Percentiles rank a stretch among this genome's conserved stretches.
phyloP scores from a whole-genome alignment of 1,140 invertebrate species.

The Megalonaias nervosa region DNA sequence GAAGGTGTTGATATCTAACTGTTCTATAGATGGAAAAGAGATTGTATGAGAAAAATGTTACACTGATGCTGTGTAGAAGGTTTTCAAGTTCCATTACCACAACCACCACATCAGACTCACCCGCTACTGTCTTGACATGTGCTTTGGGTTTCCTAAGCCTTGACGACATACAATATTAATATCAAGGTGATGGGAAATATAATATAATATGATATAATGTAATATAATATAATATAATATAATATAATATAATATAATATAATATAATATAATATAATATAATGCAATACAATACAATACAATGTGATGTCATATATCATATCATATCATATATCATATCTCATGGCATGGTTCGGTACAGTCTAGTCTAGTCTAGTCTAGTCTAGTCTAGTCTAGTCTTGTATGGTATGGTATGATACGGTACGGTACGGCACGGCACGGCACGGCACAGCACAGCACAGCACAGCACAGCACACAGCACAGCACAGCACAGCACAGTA shows the following conservation, averaged over 20 bases:
- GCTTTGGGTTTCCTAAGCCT: no score
- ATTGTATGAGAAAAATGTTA: no score
- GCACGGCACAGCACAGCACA: slow-evolving; percentile 14
- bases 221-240: slow-evolving; percentile 48
- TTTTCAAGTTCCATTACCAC: no score
- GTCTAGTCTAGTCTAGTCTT: slow-evolving; percentile 36
- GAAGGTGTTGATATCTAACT: no score
- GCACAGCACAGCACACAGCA: slow-evolving; percentile 3
- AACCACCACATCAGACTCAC: no score
- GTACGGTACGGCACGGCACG: slow-evolving; percentile 37
- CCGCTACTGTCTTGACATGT: no score
- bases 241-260: slow-evolving; percentile 49
- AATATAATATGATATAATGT: slow-evolving; percentile 40
- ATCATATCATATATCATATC: slow-evolving; percentile 38
- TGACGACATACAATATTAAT: neutral
- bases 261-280: slow-evolving; percentile 50
- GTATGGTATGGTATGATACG: slow-evolving; percentile 28
- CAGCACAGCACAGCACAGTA: slow-evolving; percentile 38
- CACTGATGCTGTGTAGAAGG: no score
- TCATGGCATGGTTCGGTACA: slow-evolving; percentile 35
- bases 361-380: slow-evolving; percentile 37
- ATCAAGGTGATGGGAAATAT: slow-evolving; percentile 16
- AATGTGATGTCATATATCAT: slow-evolving; percentile 50
- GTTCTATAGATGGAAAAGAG: no score
- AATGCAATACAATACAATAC: slow-evolving; percentile 49